Base-by-base conservation (phyloP, 2,888 invertebrate genomes). In the Temnothorax unifasciatus region DNA sequence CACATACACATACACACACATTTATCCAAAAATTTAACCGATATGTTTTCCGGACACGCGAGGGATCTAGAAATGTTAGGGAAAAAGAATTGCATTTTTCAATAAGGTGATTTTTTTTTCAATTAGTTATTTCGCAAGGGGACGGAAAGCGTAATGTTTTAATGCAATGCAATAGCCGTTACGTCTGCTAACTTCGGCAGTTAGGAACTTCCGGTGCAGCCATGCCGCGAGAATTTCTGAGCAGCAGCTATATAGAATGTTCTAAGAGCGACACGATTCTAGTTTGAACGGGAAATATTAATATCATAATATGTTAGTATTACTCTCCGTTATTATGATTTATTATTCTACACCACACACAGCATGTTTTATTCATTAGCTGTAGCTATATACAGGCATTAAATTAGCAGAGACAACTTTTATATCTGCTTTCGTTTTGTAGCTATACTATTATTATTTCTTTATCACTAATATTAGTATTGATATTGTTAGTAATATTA, bases 131-230 rank as follows among this genome's bases (percentile, higher is more conserved):
- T 38, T 47, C 2, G 21, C 47, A 15, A 29, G 9, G 25, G 3
- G 6, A 13, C 18, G 15, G n/a, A 34, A 54, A 66, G 50, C 34
- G 11, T 76, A 52, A 15, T 29, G 9, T 54, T 69, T 54, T 29
- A 41, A 76, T 68, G 52, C 52, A 41, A 8, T 41, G 41, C 38
- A 13, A 52, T 64, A 76, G 29, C 68, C 38, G 15, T 44, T 44
- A 34, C 59, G 47, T 71, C 47, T 59, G 59, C 21, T 38, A 81
- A 81, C 79, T 71, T 71, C 6, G 59, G 73, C 11, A 79, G 69
- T 71, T 79, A 57, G 44, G 21, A 71, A 79, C 71, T 59, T 79
- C 71, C 79, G 69, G 79, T 69, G 57, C 69, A 79, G 57, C 34
- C 57, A 18, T 59, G 44, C 57, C 21, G 47, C 21, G 47, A 13